These are phyloP conservation scores for Hydrophis major DNA, from an alignment of 2,797 vertebrate genomes.

Conservation along the genomic window DNA sequence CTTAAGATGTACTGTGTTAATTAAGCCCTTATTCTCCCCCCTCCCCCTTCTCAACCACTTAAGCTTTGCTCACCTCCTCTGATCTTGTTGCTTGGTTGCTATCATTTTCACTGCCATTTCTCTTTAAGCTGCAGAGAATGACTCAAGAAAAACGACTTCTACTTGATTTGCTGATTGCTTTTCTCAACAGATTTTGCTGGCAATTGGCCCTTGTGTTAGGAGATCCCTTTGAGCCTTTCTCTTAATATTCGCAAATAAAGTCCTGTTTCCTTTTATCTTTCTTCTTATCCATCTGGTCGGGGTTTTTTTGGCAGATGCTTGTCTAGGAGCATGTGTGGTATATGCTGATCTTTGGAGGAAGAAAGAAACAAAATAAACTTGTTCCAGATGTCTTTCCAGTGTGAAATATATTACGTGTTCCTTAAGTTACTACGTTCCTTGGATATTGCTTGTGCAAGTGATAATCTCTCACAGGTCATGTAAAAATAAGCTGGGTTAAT, in stretches of 20 bases:
- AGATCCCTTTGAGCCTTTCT: not conserved
- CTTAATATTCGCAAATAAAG: not conserved
- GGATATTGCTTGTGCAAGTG: not conserved
- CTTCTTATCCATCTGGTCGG: not conserved
- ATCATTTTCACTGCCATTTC: not conserved
- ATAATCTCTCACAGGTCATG: not conserved
- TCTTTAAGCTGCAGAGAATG: not conserved
- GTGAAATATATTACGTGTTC: rapidly evolving
- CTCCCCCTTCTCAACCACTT: not conserved
- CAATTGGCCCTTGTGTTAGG: not conserved
- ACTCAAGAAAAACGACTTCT: not conserved
- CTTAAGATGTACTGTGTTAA: constrained; percentile 32
- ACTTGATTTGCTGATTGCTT: not conserved
- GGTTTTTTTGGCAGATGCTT: constrained; percentile 10
- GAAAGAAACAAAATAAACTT: constrained; percentile 4
- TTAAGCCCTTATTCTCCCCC: not conserved
- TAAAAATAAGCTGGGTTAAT: not conserved
- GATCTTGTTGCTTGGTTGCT: constrained; percentile 46
- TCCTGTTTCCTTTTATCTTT: constrained; percentile 5
- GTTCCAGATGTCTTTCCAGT: constrained; percentile 18
- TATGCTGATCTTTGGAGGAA: constrained; percentile 11
- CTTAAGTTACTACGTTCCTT: not conserved
- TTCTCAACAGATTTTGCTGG: not conserved
- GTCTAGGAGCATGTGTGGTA: constrained; percentile 9
- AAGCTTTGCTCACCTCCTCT: not conserved